phyloP scores from a whole-genome alignment of 2,113 vertebrate genomes.

The Pithys albifrons region DNA sequence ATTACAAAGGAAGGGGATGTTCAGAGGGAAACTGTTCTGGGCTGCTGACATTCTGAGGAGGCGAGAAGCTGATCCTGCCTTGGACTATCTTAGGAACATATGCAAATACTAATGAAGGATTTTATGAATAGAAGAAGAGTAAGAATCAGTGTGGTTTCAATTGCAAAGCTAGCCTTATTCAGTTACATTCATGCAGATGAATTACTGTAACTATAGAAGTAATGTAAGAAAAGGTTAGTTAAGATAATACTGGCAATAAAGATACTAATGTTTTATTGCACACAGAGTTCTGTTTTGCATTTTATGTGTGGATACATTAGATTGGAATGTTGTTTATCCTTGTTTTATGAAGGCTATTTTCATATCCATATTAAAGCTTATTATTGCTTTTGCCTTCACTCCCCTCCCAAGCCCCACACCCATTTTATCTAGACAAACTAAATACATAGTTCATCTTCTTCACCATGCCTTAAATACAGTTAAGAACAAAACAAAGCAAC shows the following conservation, averaged over 20 bases:
- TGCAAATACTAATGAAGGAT: slow-evolving; percentile 53
- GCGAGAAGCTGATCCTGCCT: slow-evolving; percentile 37
- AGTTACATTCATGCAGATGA: slow-evolving; percentile 63
- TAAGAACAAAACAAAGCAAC: background rate
- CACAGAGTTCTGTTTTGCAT: slow-evolving; percentile 60
- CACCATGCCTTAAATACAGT: background rate
- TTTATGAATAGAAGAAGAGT: slow-evolving; percentile 15
- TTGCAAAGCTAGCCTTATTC: slow-evolving; percentile 45
- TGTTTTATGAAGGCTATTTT: slow-evolving; percentile 73
- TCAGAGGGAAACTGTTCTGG: slow-evolving; percentile 62
- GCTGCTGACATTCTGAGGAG: slow-evolving; percentile 60
- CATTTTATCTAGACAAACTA: slow-evolving; percentile 46
- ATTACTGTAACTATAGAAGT: slow-evolving; percentile 68
- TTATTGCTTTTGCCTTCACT: slow-evolving; percentile 36
- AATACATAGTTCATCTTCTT: background rate
- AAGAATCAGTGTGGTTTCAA: background rate
- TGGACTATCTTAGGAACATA: slow-evolving; percentile 33
- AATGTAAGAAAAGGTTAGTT: slow-evolving; percentile 74
- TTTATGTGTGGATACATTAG: slow-evolving; percentile 73
- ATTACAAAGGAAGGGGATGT: slow-evolving; percentile 70
- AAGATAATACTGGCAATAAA: slow-evolving; percentile 72
- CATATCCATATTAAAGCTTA: slow-evolving; percentile 54
- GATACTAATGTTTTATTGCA: slow-evolving; percentile 71
- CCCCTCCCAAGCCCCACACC: background rate
- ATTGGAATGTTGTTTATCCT: slow-evolving; percentile 57